Evolutionary conservation across 2,113 vertebrate species (phyloP).

Genomic region (Callipepla squamata): DNA sequence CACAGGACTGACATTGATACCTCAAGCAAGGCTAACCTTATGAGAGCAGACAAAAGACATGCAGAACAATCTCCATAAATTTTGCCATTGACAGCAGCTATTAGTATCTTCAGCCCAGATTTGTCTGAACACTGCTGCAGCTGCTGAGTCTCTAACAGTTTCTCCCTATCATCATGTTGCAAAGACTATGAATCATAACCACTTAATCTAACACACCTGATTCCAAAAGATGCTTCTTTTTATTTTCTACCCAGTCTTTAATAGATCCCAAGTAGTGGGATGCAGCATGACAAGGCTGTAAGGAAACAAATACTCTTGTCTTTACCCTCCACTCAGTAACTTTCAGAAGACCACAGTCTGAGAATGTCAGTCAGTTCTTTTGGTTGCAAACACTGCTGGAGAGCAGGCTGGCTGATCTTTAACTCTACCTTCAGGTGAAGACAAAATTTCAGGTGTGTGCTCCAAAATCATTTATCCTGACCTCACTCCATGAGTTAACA

Average conservation of each 20-base stretch:
- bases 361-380: neutral
- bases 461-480: neutral
- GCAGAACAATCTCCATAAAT: neutral
- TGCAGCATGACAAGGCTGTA: neutral
- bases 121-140: neutral
- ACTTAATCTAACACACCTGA: constrained; percentile 18
- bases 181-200: neutral
- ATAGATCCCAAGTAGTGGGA: neutral
- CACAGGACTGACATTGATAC: neutral
- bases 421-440: neutral
- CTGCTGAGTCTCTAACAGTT: neutral
- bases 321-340: neutral
- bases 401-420: neutral
- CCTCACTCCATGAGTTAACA: neutral
- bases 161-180: neutral
- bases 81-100: neutral
- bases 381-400: neutral
- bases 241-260: neutral
- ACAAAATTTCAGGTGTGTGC: neutral
- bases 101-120: neutral
- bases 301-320: neutral
- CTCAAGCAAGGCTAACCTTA: neutral
- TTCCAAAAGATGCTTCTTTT: neutral
- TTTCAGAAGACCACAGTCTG: neutral
- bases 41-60: neutral